Evolutionary conservation across 2,888 invertebrate genomes (phyloP).

Genomic region (Cenopis cana): DNA sequence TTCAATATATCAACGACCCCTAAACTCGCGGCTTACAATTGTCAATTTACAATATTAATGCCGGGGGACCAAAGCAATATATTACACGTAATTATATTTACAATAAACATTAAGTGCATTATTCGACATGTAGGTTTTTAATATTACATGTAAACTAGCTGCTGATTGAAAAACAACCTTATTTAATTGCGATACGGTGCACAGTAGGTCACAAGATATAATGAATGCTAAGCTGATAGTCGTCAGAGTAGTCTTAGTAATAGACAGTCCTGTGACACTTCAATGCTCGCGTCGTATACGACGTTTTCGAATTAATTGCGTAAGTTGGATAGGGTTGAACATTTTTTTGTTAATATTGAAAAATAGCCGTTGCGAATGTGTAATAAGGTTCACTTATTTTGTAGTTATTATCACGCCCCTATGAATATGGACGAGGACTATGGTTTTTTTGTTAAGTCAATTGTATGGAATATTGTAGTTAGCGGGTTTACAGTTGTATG

Average conservation of each 20-base stretch:
- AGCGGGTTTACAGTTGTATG: slow-evolving; percentile 22
- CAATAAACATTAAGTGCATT: slow-evolving; percentile 56
- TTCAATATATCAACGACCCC: slow-evolving; percentile 24
- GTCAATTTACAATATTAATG: slow-evolving; percentile 49
- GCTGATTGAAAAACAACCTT: background rate
- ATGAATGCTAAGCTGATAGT: background rate
- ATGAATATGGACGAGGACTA: slow-evolving; percentile 39
- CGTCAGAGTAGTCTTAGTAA: background rate
- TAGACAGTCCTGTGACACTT: background rate
- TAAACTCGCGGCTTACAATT: slow-evolving; percentile 9
- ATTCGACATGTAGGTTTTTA: slow-evolving; percentile 59
- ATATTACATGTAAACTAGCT: slow-evolving; percentile 41
- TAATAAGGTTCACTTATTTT: slow-evolving; percentile 4
- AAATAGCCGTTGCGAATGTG: slow-evolving; percentile 1
- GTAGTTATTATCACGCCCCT: background rate
- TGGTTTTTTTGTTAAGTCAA: slow-evolving; percentile 13
- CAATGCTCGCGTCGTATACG: background rate
- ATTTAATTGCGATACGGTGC: background rate
- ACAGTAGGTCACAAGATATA: background rate
- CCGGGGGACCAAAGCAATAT: slow-evolving; percentile 53
- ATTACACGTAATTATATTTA: slow-evolving; percentile 60
- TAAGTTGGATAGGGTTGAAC: slow-evolving; percentile 17
- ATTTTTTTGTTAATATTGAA: background rate
- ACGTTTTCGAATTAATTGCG: background rate
- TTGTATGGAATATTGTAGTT: slow-evolving; percentile 7